Base-by-base conservation (phyloP, 1,140 invertebrate genomes). In the Chlorops oryzae region DNA sequence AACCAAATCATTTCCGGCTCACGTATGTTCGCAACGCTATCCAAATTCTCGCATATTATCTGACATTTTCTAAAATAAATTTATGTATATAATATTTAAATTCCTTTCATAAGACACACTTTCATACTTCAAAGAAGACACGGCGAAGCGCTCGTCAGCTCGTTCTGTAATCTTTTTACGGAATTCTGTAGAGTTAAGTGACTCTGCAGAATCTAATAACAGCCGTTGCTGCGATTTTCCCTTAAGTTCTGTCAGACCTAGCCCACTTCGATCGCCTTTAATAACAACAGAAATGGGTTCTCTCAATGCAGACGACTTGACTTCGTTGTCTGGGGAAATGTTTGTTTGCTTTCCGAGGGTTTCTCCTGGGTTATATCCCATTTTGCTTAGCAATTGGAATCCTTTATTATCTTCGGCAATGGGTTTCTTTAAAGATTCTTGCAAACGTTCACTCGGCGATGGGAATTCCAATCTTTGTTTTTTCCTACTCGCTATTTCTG, bases 351-450 rank as follows among this genome's bases (percentile, higher is more conserved):
- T 79, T 3, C 92, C 92, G 28, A 96, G 75, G 0, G 84, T 79
- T 59, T 87, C 78, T 25, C 92, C 92, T 64, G 87, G 82, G 18
- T 81, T 84, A 86, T 92, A 96, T 10, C 92, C 92, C 90, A 96
- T 92, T 75, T 92, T 94, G 37, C 85, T 74, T 47, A 96, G 62
- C 61, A 96, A 61, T 73, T 91, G 85, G 70, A 92, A 95, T 0
- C 93, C 92, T 74, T 89, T 90, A 65, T 93, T 95, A 38, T 84
- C 79, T 2, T 81, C 66, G 10, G 81, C 64, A 53, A 94, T 84
- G 80, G 86, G 83, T 55, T 78, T 80, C 17, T 75, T 79, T n/a
- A 92, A 70, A 13, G 85, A 85, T 66, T 82, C 78, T 57, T 87
- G 81, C 44, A 78, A 64, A 57, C 88, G 82, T 17, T 81, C 63